These are phyloP conservation scores for Lindbergichthys nudifrons DNA, from an alignment of 2,797 vertebrate species.

Conservation along the genomic window DNA sequence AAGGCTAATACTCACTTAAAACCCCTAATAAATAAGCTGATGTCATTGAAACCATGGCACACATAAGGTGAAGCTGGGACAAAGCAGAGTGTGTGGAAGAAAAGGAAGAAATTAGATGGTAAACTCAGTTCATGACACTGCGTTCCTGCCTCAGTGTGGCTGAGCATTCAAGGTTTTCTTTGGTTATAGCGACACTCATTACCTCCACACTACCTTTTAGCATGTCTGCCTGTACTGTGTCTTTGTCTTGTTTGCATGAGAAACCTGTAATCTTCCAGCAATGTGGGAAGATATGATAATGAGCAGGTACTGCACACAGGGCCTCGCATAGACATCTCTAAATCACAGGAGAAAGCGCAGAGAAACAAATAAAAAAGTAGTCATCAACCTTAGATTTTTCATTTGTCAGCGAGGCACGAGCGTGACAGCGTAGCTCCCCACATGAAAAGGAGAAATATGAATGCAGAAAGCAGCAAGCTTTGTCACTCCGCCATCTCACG, in stretches of 20 bases:
- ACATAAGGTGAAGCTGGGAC: constrained; percentile 22
- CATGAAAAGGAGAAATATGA: constrained; percentile 38
- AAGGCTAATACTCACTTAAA: too few species aligned
- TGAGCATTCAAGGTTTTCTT: constrained; percentile 24
- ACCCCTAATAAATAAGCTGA: too few species aligned
- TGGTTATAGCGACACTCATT: constrained; percentile 21
- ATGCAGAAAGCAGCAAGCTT: constrained; percentile 25
- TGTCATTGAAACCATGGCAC: too few species aligned
- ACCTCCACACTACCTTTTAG: constrained; percentile 19
- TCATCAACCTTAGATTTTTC: constrained; percentile 58
- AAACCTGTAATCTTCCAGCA: constrained; percentile 51
- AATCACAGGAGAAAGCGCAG: constrained; percentile 29
- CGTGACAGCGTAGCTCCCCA: constrained; percentile 42
- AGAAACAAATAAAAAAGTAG: constrained; percentile 53
- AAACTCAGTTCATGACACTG: constrained; percentile 6
- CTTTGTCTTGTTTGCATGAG: constrained; percentile 44
- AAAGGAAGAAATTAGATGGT: constrained; percentile 32
- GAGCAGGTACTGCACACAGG: constrained; percentile 24
- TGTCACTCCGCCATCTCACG: constrained; percentile 23
- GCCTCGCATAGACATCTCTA: constrained; percentile 19
- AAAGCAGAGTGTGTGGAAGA: neutral
- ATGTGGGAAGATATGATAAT: constrained; percentile 40
- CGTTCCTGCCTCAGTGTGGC: constrained; percentile 23
- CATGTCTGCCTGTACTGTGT: constrained; percentile 27
- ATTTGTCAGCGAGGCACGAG: constrained; percentile 70